Evolutionary conservation across 2,797 vertebrate genomes (phyloP).

Genomic region (Darevskia nairensis): DNA sequence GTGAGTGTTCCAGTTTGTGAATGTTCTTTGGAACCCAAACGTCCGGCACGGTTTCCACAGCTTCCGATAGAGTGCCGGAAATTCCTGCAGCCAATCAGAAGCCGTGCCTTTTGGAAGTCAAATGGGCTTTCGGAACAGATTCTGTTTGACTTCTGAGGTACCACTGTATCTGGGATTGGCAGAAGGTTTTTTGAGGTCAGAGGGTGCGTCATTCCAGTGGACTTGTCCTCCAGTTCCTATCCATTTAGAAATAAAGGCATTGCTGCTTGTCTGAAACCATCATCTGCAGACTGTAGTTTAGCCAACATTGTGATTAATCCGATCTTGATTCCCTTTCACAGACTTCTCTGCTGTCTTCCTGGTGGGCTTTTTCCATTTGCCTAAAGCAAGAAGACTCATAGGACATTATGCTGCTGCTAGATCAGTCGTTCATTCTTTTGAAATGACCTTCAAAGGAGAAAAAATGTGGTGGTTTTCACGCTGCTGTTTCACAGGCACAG

Average conservation of each 20-base stretch:
- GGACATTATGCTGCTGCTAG: too few relatives aligned
- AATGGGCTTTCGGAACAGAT: too few relatives aligned
- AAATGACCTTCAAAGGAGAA: background rate
- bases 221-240: background rate
- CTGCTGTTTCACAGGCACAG: background rate
- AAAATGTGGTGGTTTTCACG: background rate
- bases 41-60: fast-evolving
- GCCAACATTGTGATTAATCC: background rate
- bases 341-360: background rate
- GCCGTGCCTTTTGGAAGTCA: too few relatives aligned
- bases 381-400: background rate
- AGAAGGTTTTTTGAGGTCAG: background rate
- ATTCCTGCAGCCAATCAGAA: too few relatives aligned
- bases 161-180: background rate
- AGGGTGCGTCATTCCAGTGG: background rate
- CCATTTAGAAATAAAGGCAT: background rate
- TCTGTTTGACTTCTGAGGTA: too few relatives aligned
- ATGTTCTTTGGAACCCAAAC: too few relatives aligned
- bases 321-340: background rate
- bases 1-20: too few relatives aligned
- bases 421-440: background rate
- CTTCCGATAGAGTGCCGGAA: too few relatives aligned
- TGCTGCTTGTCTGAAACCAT: background rate
- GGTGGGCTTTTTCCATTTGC: background rate
- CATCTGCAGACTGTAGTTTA: background rate